Conservation (phyloP, 2,113 vertebrate genomes). For the Dryoscopus gambensis region DNA sequence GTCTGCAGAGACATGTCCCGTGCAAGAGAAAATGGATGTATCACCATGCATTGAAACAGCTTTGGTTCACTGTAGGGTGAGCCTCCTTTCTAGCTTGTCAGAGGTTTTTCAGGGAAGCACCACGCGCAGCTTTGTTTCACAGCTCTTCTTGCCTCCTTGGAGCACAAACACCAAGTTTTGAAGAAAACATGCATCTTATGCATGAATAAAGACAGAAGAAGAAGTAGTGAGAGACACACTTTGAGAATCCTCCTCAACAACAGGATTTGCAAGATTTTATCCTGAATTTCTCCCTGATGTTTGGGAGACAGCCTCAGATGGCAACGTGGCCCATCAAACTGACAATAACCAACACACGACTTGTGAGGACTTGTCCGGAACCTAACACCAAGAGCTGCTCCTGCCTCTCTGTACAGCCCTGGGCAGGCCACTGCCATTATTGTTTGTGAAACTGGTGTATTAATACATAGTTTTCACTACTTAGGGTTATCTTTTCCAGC, state of each 20-base stretch:
- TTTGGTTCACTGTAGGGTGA: background rate
- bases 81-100: background rate
- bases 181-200: fast-evolving
- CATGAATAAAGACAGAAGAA: background rate
- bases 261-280: background rate
- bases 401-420: background rate
- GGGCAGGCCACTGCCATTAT: background rate
- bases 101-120: background rate
- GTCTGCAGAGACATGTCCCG: background rate
- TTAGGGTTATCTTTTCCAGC: background rate
- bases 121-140: background rate
- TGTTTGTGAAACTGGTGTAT: fast-evolving
- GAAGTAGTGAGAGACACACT: background rate
- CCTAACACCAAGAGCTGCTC: background rate
- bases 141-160: background rate
- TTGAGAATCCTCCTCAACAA: background rate
- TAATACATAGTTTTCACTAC: background rate
- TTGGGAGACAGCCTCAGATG: background rate
- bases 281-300: background rate
- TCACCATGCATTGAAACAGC: background rate
- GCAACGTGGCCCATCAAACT: background rate
- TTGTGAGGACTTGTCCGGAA: background rate
- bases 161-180: background rate
- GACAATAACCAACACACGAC: background rate
- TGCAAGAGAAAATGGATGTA: background rate